phyloP scores from a whole-genome alignment of 2,797 vertebrate species.

The Diceros bicornis region DNA sequence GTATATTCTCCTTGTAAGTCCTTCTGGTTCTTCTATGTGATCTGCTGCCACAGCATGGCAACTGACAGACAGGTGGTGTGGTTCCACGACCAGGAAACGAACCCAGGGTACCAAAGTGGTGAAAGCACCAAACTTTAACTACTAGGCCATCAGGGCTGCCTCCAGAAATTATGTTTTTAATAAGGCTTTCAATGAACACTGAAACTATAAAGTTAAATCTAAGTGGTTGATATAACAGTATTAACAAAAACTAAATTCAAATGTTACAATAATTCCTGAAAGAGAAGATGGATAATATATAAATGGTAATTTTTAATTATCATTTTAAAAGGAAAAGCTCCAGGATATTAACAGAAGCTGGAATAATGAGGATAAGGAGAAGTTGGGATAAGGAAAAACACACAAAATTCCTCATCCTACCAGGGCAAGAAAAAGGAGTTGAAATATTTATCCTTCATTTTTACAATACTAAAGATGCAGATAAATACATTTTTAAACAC shows the following conservation, averaged over 20 bases:
- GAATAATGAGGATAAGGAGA: neutral
- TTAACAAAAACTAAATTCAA: constrained; percentile 35
- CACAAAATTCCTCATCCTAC: neutral
- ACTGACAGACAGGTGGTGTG: no score
- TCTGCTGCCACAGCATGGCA: no score
- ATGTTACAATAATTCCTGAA: constrained; percentile 11
- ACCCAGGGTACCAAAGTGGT: no score
- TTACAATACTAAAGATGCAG: neutral
- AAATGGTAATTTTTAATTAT: neutral
- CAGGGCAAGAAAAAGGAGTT: neutral
- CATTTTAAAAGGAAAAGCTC: constrained; percentile 8
- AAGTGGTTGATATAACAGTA: neutral
- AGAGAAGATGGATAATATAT: neutral
- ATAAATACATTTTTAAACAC: constrained; percentile 40
- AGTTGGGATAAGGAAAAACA: neutral
- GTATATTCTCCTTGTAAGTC: no score
- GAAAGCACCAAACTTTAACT: no score
- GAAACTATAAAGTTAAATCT: constrained; percentile 26
- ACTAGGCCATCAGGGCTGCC: no score
- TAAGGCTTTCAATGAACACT: neutral
- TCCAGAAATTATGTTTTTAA: neutral
- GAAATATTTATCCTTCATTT: neutral
- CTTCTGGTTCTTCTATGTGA: no score
- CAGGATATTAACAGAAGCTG: neutral
- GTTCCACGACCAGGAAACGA: no score